These are phyloP conservation scores for Rhizomys pruinosus DNA, from an alignment of 2,113 vertebrate genomes.

Conservation along the genomic window DNA sequence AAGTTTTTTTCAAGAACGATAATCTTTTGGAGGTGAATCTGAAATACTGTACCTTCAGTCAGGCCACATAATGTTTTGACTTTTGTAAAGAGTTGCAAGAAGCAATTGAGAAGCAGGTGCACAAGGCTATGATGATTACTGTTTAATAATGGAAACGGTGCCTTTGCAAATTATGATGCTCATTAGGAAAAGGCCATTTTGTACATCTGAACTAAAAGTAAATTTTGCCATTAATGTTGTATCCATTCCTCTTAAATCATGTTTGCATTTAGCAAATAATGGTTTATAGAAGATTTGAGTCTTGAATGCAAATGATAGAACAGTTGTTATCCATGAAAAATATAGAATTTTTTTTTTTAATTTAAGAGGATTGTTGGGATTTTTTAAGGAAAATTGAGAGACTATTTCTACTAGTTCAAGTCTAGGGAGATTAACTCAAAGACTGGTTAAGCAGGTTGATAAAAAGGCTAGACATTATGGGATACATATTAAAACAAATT, in stretches of 20 bases:
- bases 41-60: not conserved
- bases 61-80: not conserved
- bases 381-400: not conserved
- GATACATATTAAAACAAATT: not conserved
- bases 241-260: not conserved
- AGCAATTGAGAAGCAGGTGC: not conserved
- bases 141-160: slow-evolving; percentile 10
- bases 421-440: not conserved
- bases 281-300: not conserved
- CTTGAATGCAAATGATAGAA: not conserved
- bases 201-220: slow-evolving; percentile 20
- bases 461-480: not conserved
- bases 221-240: not conserved
- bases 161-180: not conserved
- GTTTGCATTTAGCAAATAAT: not conserved
- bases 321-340: not conserved
- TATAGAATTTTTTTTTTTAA: not conserved
- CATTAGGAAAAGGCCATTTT: slow-evolving; percentile 27
- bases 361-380: not conserved
- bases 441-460: not conserved
- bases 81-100: not conserved
- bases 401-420: not conserved
- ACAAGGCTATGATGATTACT: not conserved
- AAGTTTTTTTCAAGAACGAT: slow-evolving; percentile 21
- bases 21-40: not conserved